Percentiles rank a stretch among this genome's conserved stretches.
These are phyloP conservation scores for Psittacula cyanocephala DNA, from an alignment of 2,113 vertebrate species.

Conservation along the genomic window DNA sequence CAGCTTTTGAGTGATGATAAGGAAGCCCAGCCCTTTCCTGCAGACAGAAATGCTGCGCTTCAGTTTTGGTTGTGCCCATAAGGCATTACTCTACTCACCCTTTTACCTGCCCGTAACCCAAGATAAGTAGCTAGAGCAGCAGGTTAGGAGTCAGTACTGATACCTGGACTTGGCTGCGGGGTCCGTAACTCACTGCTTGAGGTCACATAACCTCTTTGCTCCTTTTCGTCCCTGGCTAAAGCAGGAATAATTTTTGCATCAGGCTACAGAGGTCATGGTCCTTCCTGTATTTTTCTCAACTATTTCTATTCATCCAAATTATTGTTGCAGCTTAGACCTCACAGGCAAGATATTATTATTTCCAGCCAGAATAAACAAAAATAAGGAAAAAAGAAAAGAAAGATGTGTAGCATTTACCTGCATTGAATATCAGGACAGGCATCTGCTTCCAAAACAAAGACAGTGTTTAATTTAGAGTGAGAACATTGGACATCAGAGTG, in stretches of 20 bases:
- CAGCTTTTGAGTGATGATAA: not conserved
- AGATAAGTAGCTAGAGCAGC: not conserved
- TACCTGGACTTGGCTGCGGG: not conserved
- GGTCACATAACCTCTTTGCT: not conserved
- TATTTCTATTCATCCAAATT: not conserved
- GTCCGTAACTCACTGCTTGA: not conserved
- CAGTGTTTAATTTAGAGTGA: not conserved
- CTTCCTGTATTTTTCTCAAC: not conserved
- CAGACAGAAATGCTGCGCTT: not conserved
- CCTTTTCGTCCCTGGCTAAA: not conserved
- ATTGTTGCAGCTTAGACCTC: not conserved
- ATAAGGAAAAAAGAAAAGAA: constrained; percentile 12
- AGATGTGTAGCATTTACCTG: not conserved
- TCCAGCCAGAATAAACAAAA: constrained; percentile 30
- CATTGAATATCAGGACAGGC: not conserved
- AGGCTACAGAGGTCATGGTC: not conserved
- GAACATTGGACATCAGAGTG: not conserved
- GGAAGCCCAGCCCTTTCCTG: not conserved
- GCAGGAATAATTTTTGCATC: not conserved
- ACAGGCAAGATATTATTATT: not conserved
- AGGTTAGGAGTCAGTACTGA: not conserved
- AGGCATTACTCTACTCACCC: not conserved
- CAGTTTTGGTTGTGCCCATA: not conserved
- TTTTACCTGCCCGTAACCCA: not conserved
- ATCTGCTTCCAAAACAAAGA: constrained; percentile 18